Base-by-base conservation (phyloP, 1,140 invertebrate genomes). In the Tyrophagus putrescentiae region DNA sequence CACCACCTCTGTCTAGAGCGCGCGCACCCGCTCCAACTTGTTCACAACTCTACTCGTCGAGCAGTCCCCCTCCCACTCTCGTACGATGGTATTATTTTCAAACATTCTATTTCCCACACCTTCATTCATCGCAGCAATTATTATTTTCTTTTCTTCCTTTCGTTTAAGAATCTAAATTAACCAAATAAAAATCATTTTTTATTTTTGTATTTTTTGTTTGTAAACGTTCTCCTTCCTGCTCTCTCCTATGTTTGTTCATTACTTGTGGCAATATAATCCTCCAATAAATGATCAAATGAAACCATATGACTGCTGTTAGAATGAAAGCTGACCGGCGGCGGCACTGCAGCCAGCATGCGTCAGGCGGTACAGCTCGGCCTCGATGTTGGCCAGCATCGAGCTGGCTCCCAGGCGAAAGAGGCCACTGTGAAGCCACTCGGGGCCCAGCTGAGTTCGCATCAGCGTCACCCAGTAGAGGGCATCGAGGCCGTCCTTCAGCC, bases 351-450 rank as follows among this genome's bases (percentile, higher is more conserved):
- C 6, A 1, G 25, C 41, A 42, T 2, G 25, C 41, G 25, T 1
- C 18, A 42, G 11, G 25, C 41, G 67, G 68, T 72, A 81, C n/a
- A 84, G 69, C 67, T 78, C 75, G 50, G 74, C 72, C 67, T 84
- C 80, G 65, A 95, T 83, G 67, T 89, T 82, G 32, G 79, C 79
- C 0, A 99, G 72, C 4, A 98, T 73, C 60, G 83, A 83, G 4
- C 92, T 96, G 23, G 95, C 93, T 29, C 95, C 95, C 66, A 99
- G 88, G 53, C 95, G 79, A 71, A 98, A 98, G 1, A 93, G 71
- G 58, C 82, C 66, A 1, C 83, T 82, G 34, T 78, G 78, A 1
- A 95, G 70, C 92, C 92, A 98, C 33, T 85, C 80, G 62, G 81
- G 73, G 11, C 93, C 94, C 4, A 98, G 76, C 65, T 91, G 80